Base-by-base conservation (phyloP, 92 coral and sea anemone species). In the Meandrina meandrites region DNA sequence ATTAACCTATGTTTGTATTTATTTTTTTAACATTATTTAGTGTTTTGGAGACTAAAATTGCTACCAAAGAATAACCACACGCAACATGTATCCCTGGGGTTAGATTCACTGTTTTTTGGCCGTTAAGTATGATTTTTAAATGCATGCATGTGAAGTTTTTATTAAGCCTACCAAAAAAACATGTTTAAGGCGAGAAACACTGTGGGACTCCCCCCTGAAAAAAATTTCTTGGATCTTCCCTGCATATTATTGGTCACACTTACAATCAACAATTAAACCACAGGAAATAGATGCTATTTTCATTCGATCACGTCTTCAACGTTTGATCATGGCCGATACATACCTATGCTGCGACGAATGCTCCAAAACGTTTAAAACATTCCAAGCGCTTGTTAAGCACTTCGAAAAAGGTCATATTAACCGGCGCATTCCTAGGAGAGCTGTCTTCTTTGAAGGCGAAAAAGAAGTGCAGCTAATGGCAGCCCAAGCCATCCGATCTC, bases 381-480 rank as follows among this genome's bases (percentile, higher is more conserved):
- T 87, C 57, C 85, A 81, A n/a, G 86, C 88, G 64, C 81, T 85
- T 54, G 67, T 76, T 50, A 85, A 85, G 37, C 90, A 87, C 90
- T 80, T 81, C 72, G 81, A 80, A 32, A 32, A 87, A 81, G n/a
- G 90, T 75, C 81, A 79, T 17, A 81, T 51, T 48, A 56, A 56
- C 60, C 80, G 64, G 36, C 81, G 45, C 45, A 51, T 72, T 48
- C 90, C 86, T 22, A 72, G 70, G 60, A 69, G 85, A 31, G 81
- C 86, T 32, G 64, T 37, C 32, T 87, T 87, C 69, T 72, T 70
- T 13, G 74, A 87, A 40, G 62, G 58, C 32, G 86, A 81, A 13
- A 53, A 87, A 80, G 90, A 53, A 40, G 62, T 81, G 37, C 72
- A 80, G 75, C 81, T 72, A 51, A 57, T 71, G 15, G 78, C 21